Evolutionary conservation across 2,113 vertebrate species (phyloP).

Genomic region (Clarias gariepinus): DNA sequence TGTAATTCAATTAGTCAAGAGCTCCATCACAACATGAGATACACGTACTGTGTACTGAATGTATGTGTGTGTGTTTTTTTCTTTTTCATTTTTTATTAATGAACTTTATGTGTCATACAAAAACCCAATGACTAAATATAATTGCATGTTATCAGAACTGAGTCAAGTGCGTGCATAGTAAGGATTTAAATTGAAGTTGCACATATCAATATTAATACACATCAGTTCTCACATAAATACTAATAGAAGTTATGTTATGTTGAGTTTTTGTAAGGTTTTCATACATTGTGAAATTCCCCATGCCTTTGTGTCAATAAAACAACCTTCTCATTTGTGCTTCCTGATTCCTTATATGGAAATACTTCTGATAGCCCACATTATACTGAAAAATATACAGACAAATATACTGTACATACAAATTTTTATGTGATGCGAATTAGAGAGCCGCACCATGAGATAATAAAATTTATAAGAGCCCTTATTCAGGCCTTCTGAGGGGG

Average conservation of each 20-base stretch:
- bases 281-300: no score
- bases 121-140: background rate
- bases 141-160: background rate
- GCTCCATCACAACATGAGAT: slow-evolving; percentile 34
- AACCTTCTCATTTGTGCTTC: no score
- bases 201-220: background rate
- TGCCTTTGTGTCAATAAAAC: no score
- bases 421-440: no score
- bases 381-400: no score
- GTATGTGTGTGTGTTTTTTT: background rate
- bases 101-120: background rate
- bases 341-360: no score
- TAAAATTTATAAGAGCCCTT: no score
- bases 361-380: no score
- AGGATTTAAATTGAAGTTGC: background rate
- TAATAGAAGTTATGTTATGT: background rate
- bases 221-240: background rate
- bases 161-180: background rate
- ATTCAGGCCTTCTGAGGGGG: no score
- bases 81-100: background rate
- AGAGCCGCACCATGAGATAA: no score
- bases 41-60: no score
- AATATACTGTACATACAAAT: no score
- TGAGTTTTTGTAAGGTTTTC: background rate
- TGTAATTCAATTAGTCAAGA: slow-evolving; percentile 37